Conservation (phyloP, 1,140 invertebrate species). For the Aphidius ervi region DNA sequence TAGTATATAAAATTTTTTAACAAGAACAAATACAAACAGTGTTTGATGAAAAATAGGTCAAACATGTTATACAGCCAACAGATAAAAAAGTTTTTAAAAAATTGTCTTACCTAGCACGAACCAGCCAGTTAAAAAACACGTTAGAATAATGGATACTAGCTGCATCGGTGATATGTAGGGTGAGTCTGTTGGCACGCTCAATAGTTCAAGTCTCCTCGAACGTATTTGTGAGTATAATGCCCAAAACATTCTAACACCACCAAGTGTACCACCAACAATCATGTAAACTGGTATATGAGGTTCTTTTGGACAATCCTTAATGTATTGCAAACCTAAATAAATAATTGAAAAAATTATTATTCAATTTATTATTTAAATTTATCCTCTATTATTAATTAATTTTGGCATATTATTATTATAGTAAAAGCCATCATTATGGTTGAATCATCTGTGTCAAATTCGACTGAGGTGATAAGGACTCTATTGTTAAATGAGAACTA, state of each 20-base stretch:
- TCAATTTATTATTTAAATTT: not conserved
- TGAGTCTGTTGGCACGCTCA: constrained; percentile 47
- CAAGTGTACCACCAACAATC: constrained; percentile 73
- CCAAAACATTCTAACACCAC: constrained; percentile 67
- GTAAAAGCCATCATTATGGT: no score
- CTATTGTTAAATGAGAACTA: no score
- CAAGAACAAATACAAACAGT: no score
- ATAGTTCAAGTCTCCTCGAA: constrained; percentile 57
- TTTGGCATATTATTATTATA: no score
- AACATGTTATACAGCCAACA: no score
- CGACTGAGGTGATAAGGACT: no score
- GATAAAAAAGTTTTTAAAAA: no score
- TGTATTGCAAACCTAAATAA: constrained; percentile 69
- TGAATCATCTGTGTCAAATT: no score
- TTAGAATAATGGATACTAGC: constrained; percentile 60
- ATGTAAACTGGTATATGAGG: constrained; percentile 77
- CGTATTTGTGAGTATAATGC: constrained; percentile 66
- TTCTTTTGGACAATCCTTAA: constrained; percentile 74
- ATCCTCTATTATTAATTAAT: no score
- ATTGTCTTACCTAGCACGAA: constrained; percentile 51
- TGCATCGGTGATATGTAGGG: constrained; percentile 48
- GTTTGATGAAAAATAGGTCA: no score
- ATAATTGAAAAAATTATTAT: constrained; percentile 6
- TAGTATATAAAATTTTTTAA: no score
- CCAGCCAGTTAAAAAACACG: constrained; percentile 70